These are phyloP conservation scores for Pygathrix nemaeus DNA, from an alignment of 2,113 vertebrate genomes.

Conservation along the genomic window DNA sequence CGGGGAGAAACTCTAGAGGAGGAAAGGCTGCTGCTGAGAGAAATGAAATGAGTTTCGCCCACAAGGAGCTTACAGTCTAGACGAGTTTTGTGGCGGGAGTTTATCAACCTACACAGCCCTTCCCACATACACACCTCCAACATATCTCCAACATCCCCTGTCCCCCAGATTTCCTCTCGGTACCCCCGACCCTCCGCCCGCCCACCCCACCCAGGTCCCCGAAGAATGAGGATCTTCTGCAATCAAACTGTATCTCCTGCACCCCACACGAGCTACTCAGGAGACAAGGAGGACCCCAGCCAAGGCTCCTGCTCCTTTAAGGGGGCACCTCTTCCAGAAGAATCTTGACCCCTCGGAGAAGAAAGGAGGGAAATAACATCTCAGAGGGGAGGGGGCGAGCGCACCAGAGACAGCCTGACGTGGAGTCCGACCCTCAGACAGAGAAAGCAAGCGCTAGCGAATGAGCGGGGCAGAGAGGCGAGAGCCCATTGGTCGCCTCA, in stretches of 20 bases:
- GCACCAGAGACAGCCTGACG: slow-evolving; percentile 21
- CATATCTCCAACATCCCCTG: not conserved
- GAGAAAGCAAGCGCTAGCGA: slow-evolving; percentile 37
- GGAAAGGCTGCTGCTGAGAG: not conserved
- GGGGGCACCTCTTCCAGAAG: slow-evolving; percentile 39
- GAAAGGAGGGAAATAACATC: slow-evolving; percentile 39
- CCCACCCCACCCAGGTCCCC: not conserved
- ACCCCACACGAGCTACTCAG: not conserved
- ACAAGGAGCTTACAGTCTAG: slow-evolving; percentile 49
- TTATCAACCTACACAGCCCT: not conserved
- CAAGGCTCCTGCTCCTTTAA: slow-evolving; percentile 27
- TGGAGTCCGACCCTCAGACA: slow-evolving; percentile 34
- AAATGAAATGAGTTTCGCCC: not conserved
- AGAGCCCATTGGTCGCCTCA: slow-evolving; percentile 47
- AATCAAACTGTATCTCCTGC: not conserved
- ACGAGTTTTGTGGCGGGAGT: slow-evolving; percentile 66
- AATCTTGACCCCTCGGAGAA: slow-evolving; percentile 7
- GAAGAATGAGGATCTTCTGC: not conserved
- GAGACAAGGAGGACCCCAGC: not conserved
- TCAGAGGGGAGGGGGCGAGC: not conserved
- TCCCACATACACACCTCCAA: not conserved
- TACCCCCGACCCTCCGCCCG: not conserved
- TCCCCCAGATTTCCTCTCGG: not conserved
- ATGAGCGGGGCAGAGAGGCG: not conserved
- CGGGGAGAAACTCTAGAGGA: not conserved